Evolutionary conservation across 2,797 vertebrate genomes (phyloP).

Genomic region (Enteromius paludinosus): DNA sequence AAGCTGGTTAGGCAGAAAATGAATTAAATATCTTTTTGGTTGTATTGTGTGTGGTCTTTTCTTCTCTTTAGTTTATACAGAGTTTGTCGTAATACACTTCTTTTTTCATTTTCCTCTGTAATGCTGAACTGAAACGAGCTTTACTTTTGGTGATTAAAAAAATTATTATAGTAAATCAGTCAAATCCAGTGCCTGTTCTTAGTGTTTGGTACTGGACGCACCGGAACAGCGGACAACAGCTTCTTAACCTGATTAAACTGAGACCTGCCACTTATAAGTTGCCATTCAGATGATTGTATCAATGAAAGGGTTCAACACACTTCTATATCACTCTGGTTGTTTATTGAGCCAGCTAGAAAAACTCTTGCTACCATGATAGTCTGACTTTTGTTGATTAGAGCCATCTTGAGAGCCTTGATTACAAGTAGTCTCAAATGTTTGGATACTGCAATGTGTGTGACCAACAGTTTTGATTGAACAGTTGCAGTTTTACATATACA

Average conservation of each 20-base stretch:
- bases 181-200: not conserved
- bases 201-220: not conserved
- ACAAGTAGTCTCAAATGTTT: not conserved
- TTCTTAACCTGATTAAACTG: not conserved
- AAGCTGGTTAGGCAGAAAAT: not conserved
- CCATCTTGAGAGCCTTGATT: not conserved
- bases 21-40: not conserved
- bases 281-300: constrained; percentile 2
- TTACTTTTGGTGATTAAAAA: not conserved
- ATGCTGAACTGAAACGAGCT: not conserved
- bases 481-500: not conserved
- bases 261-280: not conserved
- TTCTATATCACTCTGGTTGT: not conserved
- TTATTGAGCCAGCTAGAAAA: not conserved
- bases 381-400: not conserved
- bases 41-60: not conserved
- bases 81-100: not conserved
- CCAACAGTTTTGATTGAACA: not conserved
- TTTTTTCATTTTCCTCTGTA: too few species aligned
- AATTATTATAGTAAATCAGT: too few species aligned
- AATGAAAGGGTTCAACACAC: constrained; percentile 4
- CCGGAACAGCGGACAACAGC: not conserved
- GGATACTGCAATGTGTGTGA: not conserved
- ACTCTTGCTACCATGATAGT: not conserved
- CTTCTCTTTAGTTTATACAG: not conserved